Evolutionary conservation across 2,113 vertebrate genomes (phyloP), one percentile per base, ranked within the genome.

Genomic region (Triplophysa tibetana): DNA sequence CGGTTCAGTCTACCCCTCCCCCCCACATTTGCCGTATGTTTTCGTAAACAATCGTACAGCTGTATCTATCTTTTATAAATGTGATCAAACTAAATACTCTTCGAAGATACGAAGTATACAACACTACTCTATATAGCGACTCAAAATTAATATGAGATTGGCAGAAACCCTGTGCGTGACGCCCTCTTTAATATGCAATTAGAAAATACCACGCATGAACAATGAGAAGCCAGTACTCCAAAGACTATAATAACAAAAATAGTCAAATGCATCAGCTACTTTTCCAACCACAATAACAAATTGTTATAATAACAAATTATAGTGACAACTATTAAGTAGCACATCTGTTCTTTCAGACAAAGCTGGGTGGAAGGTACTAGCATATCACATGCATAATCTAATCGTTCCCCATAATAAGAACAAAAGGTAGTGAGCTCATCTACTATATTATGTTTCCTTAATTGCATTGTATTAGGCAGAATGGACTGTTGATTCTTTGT

Each of bases 401-500:
- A 43, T 3, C 43, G 54, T 33, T 23, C 33, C 16, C 54, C 23
- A 23, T 23, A 73, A 73, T 24, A 60, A 73, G 29, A 58, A 73
- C 41, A 60, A 11, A 43, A 48, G 48, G 56, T 33, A 58, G 19
- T 58, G 70, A 72, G 70, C 33, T 73, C 70, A 60, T 41, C 29
- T 23, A 73, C 70, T 17, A 60, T 72, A 56, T 38, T 56, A 21
- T 58, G 26, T 70, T 38, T 7, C 11, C 50, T 38, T 2, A 54
- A 14, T n/a, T 72, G 24, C 54, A 23, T n/a, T 9, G 54, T 4
- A 17, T 60, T 73, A 19, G 41, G 52, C 26, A 41, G 52, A 58
- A 72, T 16, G 19, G 7, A 72, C 41, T 54, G 6, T 7, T 54
- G 1, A 17, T 54, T 33, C 33, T 33, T 33, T 48, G 45, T 48